Evolutionary conservation across 1,140 invertebrate species (phyloP).

Genomic region (Pogonomyrmex barbatus): DNA sequence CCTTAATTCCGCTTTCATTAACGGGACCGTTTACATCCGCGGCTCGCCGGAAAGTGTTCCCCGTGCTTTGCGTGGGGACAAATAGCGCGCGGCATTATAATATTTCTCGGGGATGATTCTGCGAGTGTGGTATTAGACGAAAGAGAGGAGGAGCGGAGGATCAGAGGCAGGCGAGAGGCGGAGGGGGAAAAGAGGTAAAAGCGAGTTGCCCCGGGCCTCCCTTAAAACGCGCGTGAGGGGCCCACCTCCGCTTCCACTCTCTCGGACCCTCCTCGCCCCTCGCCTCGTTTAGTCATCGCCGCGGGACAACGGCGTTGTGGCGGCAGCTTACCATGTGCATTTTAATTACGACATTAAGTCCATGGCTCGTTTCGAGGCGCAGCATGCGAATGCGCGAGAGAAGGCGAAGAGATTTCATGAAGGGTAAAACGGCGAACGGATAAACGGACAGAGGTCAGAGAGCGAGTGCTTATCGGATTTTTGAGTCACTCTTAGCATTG

Average conservation of each 20-base stretch:
- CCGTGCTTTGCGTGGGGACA: constrained; percentile 46
- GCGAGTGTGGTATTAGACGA: constrained; percentile 66
- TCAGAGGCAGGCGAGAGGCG: no score
- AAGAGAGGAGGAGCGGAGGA: constrained; percentile 11
- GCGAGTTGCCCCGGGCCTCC: constrained; percentile 53
- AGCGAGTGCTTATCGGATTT: constrained; percentile 36
- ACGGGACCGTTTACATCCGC: constrained; percentile 48
- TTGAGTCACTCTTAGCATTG: neutral
- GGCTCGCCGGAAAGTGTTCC: constrained; percentile 14
- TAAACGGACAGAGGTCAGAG: constrained; percentile 43
- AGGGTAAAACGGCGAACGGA: constrained; percentile 36
- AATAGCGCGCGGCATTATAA: constrained; percentile 70
- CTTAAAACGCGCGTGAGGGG: constrained; percentile 54
- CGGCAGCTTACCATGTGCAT: constrained; percentile 80
- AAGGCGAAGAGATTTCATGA: neutral
- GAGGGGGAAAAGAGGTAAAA: neutral
- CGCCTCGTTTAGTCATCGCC: constrained; percentile 75
- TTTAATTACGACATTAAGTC: constrained; percentile 83
- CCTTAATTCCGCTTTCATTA: constrained; percentile 63
- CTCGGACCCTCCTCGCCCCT: constrained; percentile 5
- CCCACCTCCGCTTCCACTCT: neutral
- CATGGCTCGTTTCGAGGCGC: constrained; percentile 70
- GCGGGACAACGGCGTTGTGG: constrained; percentile 75
- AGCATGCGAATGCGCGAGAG: constrained; percentile 29
- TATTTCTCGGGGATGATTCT: constrained; percentile 68